These are phyloP conservation scores for Troides helena DNA, from an alignment of 2,888 invertebrate species.

Conservation along the genomic window DNA sequence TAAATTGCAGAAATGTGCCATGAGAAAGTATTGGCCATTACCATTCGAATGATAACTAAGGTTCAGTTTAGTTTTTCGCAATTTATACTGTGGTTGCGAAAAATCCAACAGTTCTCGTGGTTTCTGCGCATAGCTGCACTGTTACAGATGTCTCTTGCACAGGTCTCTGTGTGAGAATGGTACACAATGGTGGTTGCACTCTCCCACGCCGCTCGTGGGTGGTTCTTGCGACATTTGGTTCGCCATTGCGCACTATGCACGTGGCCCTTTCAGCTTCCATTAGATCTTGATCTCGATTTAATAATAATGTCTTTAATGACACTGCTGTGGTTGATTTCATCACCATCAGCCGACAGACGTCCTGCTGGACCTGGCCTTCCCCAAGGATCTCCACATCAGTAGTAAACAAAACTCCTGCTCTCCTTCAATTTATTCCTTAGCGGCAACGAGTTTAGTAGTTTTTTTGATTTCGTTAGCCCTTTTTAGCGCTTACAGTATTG, in stretches of 20 bases:
- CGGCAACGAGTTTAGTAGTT: too few relatives aligned
- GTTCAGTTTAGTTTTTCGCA: too few relatives aligned
- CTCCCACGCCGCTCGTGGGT: slow-evolving; percentile 69
- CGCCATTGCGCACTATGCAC: slow-evolving; percentile 20
- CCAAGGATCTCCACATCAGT: too few relatives aligned
- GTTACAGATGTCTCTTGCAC: slow-evolving; percentile 59
- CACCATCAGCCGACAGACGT: too few relatives aligned
- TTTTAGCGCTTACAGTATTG: too few relatives aligned
- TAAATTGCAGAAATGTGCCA: too few relatives aligned
- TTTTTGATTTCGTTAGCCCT: too few relatives aligned
- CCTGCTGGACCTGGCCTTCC: too few relatives aligned
- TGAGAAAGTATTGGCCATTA: too few relatives aligned
- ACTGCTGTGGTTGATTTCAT: neutral
- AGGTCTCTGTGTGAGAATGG: slow-evolving; percentile 67
- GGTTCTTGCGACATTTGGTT: slow-evolving; percentile 67
- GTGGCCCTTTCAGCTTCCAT: slow-evolving; percentile 34
- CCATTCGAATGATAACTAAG: too few relatives aligned
- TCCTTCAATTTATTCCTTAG: too few relatives aligned
- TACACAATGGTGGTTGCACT: slow-evolving; percentile 53
- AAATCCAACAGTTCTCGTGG: slow-evolving; percentile 54
- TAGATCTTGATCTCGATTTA: slow-evolving; percentile 37
- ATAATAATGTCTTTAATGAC: slow-evolving; percentile 34
- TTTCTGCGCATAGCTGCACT: slow-evolving; percentile 62
- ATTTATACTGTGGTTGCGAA: slow-evolving; percentile 37
- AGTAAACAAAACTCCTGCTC: too few relatives aligned